Evolutionary conservation across 1,140 invertebrate genomes (phyloP).

Genomic region (Periplaneta americana): DNA sequence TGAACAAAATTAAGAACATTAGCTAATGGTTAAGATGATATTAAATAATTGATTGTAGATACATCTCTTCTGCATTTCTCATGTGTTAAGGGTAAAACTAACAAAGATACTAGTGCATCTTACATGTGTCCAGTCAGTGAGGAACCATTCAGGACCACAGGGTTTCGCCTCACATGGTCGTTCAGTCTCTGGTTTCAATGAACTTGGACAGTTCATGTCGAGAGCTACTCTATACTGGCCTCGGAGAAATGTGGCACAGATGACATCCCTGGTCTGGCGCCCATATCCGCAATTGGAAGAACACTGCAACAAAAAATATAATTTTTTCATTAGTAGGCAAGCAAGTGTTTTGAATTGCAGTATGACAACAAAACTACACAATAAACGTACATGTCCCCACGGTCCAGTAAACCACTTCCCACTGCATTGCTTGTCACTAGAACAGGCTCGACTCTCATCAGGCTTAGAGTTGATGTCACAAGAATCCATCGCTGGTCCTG

Average conservation of each 20-base stretch:
- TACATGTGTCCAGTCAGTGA: slow-evolving; percentile 55
- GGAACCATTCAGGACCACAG: slow-evolving; percentile 53
- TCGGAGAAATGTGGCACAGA: slow-evolving; percentile 35
- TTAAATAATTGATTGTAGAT: no score
- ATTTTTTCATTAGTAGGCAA: no score
- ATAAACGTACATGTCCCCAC: slow-evolving; percentile 59
- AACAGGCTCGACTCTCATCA: slow-evolving; percentile 50
- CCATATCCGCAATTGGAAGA: slow-evolving; percentile 55
- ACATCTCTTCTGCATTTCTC: no score
- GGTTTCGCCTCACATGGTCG: slow-evolving; percentile 41
- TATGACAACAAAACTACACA: no score
- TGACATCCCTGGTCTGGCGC: slow-evolving; percentile 40
- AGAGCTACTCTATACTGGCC: slow-evolving; percentile 27
- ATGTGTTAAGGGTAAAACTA: no score
- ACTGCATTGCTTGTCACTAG: slow-evolving; percentile 52
- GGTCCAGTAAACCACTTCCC: slow-evolving; percentile 63
- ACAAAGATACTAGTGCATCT: no score
- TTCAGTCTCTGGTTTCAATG: slow-evolving; percentile 36
- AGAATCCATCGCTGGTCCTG: slow-evolving; percentile 34
- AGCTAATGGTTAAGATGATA: no score
- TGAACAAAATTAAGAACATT: no score
- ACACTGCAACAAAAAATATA: slow-evolving; percentile 41
- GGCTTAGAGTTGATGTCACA: slow-evolving; percentile 50
- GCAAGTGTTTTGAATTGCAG: no score
- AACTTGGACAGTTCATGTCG: slow-evolving; percentile 39